Conservation (phyloP, 2,113 vertebrate species). For the Gasterosteus nipponicus region DNA sequence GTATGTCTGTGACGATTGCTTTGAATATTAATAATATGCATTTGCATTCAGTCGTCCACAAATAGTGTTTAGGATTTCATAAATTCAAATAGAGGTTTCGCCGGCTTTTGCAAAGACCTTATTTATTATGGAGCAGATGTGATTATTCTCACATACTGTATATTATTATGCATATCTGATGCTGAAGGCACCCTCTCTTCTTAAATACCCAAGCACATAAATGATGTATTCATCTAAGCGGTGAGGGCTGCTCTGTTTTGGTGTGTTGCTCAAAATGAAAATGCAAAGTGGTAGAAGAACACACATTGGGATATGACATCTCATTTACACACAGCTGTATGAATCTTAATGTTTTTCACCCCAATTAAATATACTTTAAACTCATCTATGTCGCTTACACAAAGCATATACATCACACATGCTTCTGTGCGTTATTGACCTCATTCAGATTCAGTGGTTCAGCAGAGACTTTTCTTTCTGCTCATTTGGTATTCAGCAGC, state of each 20-base stretch:
- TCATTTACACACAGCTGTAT: constrained; percentile 43
- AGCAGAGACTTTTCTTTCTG: neutral
- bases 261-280: constrained; percentile 51
- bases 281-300: constrained; percentile 54
- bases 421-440: constrained; percentile 1
- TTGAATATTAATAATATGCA: constrained; percentile 72
- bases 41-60: constrained; percentile 74
- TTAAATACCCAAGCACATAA: constrained; percentile 72
- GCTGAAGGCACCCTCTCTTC: constrained; percentile 60
- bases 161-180: constrained; percentile 73
- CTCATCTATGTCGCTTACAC: neutral
- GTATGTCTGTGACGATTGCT: constrained; percentile 76
- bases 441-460: constrained; percentile 13
- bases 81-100: constrained; percentile 64
- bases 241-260: constrained; percentile 47
- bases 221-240: constrained; percentile 70
- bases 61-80: constrained; percentile 73
- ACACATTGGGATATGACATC: constrained; percentile 45
- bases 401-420: neutral
- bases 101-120: constrained; percentile 55
- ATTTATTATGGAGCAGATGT: constrained; percentile 68
- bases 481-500: constrained; percentile 53
- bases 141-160: constrained; percentile 61
- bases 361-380: constrained; percentile 13
- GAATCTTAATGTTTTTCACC: constrained; percentile 38